Evolutionary conservation across 37 sponge, comb jelly and placozoan species (phyloP).

Genomic region (Cliona cf. orientalis): DNA sequence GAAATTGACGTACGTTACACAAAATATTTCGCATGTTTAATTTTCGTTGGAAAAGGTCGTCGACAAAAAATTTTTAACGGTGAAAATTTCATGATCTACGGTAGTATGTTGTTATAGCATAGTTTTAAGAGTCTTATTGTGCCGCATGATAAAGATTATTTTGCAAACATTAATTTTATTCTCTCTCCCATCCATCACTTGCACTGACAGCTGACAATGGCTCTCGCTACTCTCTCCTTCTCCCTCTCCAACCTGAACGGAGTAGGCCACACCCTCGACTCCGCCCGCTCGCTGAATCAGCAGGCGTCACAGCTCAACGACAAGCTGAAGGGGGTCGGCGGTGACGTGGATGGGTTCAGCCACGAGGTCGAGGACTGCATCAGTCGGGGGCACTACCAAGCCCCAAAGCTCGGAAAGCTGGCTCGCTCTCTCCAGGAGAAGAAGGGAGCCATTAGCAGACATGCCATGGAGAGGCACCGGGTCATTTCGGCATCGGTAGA

Average conservation of each 20-base stretch:
- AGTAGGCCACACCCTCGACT: conserved; percentile 12
- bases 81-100: too few species aligned
- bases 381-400: not conserved
- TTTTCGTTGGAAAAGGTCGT: too few species aligned
- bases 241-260: not conserved
- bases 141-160: too few species aligned
- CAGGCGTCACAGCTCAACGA: conserved; percentile 9
- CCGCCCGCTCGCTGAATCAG: conserved; percentile 12
- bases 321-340: conserved; percentile 12
- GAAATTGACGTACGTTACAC: too few species aligned
- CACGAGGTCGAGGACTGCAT: conserved; percentile 19
- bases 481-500: conserved; percentile 13
- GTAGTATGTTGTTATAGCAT: too few species aligned
- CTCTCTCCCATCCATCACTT: not conserved
- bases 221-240: conserved; percentile 28
- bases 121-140: too few species aligned
- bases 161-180: too few species aligned
- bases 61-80: too few species aligned
- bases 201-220: conserved; percentile 3
- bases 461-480: conserved; percentile 9
- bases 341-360: not conserved
- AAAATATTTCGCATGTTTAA: too few species aligned
- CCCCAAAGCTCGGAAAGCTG: not conserved
- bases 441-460: not conserved
- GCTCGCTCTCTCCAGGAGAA: conserved; percentile 22